A percentile compares a stretch with the other conserved stretches of the same genome.
Conservation (phyloP, 2,113 vertebrate genomes). For the Anolis sagrei region DNA sequence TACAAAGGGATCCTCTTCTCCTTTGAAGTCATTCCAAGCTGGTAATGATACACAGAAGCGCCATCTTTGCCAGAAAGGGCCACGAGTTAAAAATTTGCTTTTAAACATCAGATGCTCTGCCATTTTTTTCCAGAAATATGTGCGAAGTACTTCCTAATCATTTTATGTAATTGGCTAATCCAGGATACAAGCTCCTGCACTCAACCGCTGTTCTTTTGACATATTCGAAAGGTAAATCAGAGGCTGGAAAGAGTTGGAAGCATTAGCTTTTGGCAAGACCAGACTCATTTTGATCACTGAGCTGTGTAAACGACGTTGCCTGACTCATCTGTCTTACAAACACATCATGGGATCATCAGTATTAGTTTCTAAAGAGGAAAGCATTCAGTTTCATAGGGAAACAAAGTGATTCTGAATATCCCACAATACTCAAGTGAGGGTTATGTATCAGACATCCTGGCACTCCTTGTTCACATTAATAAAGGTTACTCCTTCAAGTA, state of each 20-base stretch:
- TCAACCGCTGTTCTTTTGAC: background rate
- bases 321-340: background rate
- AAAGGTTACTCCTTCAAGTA: background rate
- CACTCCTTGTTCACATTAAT: background rate
- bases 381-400: background rate
- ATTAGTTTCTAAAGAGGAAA: background rate
- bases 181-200: background rate
- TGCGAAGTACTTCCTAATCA: background rate
- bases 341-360: background rate
- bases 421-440: background rate
- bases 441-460: background rate
- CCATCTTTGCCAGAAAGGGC: background rate
- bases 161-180: background rate
- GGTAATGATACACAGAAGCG: background rate
- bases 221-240: background rate
- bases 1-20: background rate
- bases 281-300: background rate
- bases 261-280: background rate
- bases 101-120: background rate
- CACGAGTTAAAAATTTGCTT: background rate
- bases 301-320: background rate
- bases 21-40: conserved; percentile 23
- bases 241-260: background rate
- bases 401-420: background rate
- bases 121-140: background rate